phyloP scores from a whole-genome alignment of 1,140 invertebrate species.

The Drosophila burlai region DNA sequence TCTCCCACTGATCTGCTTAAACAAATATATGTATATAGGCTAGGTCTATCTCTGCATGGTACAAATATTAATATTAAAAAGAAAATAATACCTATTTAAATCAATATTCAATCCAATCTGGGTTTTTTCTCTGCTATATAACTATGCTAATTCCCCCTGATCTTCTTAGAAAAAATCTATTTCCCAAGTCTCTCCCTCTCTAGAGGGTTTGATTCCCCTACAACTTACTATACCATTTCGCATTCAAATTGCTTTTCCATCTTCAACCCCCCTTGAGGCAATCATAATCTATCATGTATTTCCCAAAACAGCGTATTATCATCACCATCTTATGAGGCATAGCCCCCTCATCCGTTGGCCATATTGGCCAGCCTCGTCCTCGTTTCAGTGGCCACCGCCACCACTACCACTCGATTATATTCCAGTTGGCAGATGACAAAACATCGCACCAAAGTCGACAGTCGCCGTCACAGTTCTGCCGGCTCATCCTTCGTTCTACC shows the following conservation, averaged over 20 bases:
- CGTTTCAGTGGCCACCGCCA: conserved; percentile 4
- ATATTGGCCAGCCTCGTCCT: conserved; percentile 20
- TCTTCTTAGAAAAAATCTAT: not conserved
- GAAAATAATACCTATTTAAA: not conserved
- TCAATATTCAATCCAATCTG: not conserved
- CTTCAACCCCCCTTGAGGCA: conserved; percentile 1
- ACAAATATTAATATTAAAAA: too few species aligned
- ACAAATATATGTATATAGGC: too few species aligned
- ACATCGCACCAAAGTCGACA: conserved; percentile 62
- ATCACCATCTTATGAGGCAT: conserved; percentile 58
- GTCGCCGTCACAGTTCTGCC: conserved; percentile 40
- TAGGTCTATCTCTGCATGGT: too few species aligned
- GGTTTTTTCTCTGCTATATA: not conserved
- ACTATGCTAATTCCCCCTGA: conserved; percentile 3
- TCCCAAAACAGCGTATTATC: conserved; percentile 55
- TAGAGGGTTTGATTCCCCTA: not conserved
- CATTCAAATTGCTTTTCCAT: conserved; percentile 41
- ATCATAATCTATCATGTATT: conserved; percentile 56
- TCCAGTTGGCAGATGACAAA: conserved; percentile 78
- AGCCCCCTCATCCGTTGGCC: conserved; percentile 8
- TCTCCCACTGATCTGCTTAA: too few species aligned
- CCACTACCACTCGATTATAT: conserved; percentile 73
- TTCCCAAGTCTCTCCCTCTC: not conserved
- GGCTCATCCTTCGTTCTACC: conserved; percentile 28
- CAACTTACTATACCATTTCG: conserved; percentile 8